Evolutionary conservation across 2,888 invertebrate species (phyloP).

Genomic region (Drosophila colorata): DNA sequence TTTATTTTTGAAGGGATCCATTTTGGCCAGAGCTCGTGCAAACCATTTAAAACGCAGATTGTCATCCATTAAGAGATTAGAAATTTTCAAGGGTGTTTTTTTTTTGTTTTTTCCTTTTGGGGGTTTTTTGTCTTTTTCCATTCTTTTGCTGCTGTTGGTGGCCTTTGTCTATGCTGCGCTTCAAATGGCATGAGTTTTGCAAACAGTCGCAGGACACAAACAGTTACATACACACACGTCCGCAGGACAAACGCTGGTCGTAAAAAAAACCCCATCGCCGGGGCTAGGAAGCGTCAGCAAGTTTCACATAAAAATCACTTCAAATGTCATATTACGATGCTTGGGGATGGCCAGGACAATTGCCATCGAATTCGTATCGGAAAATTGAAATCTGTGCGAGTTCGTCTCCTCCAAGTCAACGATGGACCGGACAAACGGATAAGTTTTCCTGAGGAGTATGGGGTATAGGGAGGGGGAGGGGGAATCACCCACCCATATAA

Average conservation of each 20-base stretch:
- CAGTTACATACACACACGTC: slow-evolving; percentile 31
- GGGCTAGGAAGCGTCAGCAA: slow-evolving; percentile 78
- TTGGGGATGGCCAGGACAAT: slow-evolving; percentile 68
- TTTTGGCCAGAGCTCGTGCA: slow-evolving; percentile 62
- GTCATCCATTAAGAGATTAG: slow-evolving; percentile 81
- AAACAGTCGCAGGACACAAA: slow-evolving; percentile 65
- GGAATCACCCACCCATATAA: slow-evolving; percentile 64
- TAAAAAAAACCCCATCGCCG: slow-evolving; percentile 62
- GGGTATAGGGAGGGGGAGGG: background rate
- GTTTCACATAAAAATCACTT: slow-evolving; percentile 82
- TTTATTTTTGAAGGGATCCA: slow-evolving; percentile 68
- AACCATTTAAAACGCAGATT: slow-evolving; percentile 82
- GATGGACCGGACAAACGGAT: slow-evolving; percentile 63
- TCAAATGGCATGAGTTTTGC: slow-evolving; percentile 71
- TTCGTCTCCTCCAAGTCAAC: slow-evolving; percentile 46
- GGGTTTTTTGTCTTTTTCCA: slow-evolving; percentile 14
- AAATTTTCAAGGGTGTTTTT: slow-evolving; percentile 76
- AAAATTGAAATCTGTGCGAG: slow-evolving; percentile 79
- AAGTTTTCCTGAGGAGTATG: slow-evolving; percentile 55
- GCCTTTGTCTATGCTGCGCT: slow-evolving; percentile 68
- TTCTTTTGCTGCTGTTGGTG: slow-evolving; percentile 36
- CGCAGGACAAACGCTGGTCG: slow-evolving; percentile 53
- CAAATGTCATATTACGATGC: slow-evolving; percentile 79
- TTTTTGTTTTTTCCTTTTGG: slow-evolving; percentile 20
- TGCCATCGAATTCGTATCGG: slow-evolving; percentile 78